Conservation (phyloP, 2,113 vertebrate species). For the Porphyrio hochstetteri region DNA sequence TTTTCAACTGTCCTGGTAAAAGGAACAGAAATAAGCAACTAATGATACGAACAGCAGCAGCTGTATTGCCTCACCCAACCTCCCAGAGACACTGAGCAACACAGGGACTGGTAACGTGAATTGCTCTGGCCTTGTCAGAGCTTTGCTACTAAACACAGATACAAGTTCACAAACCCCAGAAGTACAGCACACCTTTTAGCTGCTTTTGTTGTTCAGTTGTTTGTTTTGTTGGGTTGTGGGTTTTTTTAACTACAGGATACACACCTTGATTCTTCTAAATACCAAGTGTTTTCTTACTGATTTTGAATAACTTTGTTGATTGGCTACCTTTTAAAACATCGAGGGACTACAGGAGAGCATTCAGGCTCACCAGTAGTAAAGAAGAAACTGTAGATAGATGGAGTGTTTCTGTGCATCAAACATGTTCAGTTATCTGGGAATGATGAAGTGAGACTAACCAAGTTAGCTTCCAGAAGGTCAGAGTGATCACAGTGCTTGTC, state of each 20-base stretch:
- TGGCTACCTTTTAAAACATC: not conserved
- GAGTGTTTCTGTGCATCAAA: not conserved
- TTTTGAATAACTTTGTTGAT: not conserved
- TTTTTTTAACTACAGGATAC: not conserved
- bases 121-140: not conserved
- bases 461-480: not conserved
- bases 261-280: not conserved
- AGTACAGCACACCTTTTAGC: not conserved
- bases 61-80: not conserved
- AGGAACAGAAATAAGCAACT: not conserved
- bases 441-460: not conserved
- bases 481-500: not conserved
- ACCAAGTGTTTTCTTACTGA: not conserved
- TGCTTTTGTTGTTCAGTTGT: not conserved
- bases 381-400: not conserved
- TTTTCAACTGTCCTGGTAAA: not conserved
- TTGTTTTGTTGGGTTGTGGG: not conserved
- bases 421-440: not conserved
- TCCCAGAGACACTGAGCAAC: not conserved
- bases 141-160: not conserved
- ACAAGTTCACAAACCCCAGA: not conserved
- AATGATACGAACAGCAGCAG: not conserved
- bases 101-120: not conserved
- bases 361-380: not conserved
- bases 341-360: not conserved